Percentiles rank a stretch among this genome's conserved stretches.
Evolutionary conservation across 2,797 vertebrate genomes (phyloP).

Genomic region (Periparus ater): DNA sequence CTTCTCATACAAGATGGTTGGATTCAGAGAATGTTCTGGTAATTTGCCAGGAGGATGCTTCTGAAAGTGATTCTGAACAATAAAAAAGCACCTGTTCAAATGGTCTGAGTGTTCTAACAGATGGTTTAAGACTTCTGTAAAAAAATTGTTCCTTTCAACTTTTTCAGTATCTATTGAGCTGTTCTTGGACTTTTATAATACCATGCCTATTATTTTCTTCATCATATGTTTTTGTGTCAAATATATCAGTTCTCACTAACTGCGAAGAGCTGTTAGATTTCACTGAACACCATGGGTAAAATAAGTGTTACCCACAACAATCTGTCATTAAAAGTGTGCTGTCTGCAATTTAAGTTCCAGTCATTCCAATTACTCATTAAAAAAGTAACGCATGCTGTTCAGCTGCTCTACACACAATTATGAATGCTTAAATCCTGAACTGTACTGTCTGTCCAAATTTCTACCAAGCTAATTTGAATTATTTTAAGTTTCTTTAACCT

Average conservation of each 20-base stretch:
- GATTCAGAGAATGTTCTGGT: neutral
- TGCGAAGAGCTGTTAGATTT: neutral
- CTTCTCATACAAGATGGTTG: neutral
- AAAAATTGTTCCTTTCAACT: neutral
- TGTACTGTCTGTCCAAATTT: neutral
- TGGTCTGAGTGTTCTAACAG: neutral
- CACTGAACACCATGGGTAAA: neutral
- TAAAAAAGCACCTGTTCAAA: neutral
- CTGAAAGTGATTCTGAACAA: neutral
- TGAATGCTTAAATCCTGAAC: neutral
- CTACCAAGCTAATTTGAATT: neutral
- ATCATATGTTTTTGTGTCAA: neutral
- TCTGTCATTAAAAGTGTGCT: neutral
- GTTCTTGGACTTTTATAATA: neutral
- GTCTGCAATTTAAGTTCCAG: neutral
- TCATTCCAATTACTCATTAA: neutral
- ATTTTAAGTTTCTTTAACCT: neutral
- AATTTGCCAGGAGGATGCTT: neutral
- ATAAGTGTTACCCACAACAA: constrained; percentile 18
- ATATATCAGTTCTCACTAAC: neutral
- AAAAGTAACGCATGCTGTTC: neutral
- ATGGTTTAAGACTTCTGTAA: neutral
- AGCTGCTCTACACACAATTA: neutral
- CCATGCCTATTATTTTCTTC: neutral
- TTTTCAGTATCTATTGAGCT: neutral